These are phyloP conservation scores for Dicentrarchus labrax DNA, from an alignment of 2,113 vertebrate species.

Conservation along the genomic window DNA sequence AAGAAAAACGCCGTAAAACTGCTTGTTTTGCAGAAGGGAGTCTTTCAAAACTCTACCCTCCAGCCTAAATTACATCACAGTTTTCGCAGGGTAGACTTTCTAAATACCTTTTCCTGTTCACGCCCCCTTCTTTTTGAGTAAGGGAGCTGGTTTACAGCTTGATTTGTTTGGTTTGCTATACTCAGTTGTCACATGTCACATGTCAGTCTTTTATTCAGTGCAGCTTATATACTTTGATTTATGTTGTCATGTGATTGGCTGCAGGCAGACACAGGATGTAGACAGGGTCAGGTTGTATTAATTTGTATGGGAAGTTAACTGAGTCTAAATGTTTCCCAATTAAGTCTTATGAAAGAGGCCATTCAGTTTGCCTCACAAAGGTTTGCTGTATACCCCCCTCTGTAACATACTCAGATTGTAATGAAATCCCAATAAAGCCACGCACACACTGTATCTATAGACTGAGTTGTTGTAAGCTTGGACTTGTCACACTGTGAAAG, in stretches of 20 bases:
- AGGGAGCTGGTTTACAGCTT: background rate
- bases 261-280: conserved; percentile 49
- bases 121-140: background rate
- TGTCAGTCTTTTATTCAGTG: background rate
- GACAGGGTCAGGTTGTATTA: conserved; percentile 70
- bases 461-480: conserved; percentile 27
- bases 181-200: background rate
- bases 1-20: conserved; percentile 69
- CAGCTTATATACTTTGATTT: background rate
- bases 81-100: conserved; percentile 21
- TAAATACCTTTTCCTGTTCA: conserved; percentile 18
- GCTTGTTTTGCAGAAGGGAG: conserved; percentile 4
- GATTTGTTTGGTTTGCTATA: background rate
- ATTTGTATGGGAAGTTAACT: conserved; percentile 72
- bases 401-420: conserved; percentile 61
- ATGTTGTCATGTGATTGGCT: conserved; percentile 23
- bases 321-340: conserved; percentile 73
- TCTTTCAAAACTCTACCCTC: conserved; percentile 28
- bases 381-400: conserved; percentile 59
- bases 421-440: conserved; percentile 69
- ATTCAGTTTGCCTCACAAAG: conserved; percentile 78
- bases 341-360: conserved; percentile 75
- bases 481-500: conserved; percentile 31
- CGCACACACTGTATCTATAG: conserved; percentile 35
- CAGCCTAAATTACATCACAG: conserved; percentile 13